These are phyloP conservation scores for Rynchops niger DNA, from an alignment of 2,113 vertebrate species.

Conservation along the genomic window DNA sequence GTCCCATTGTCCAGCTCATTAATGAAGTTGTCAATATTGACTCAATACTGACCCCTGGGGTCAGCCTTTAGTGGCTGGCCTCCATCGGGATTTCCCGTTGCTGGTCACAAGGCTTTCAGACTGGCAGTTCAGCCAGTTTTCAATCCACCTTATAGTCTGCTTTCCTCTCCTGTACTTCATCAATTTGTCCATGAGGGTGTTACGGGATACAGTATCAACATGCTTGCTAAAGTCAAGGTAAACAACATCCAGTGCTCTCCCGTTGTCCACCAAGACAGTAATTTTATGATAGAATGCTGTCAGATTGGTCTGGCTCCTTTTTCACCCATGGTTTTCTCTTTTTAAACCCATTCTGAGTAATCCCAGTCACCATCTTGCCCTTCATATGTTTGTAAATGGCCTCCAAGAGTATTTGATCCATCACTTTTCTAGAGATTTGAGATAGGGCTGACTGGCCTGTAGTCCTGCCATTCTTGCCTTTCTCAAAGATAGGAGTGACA, in stretches of 20 bases:
- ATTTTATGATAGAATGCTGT: neutral
- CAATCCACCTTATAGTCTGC: neutral
- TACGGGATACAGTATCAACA: neutral
- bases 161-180: neutral
- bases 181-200: neutral
- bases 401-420: neutral
- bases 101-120: neutral
- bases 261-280: neutral
- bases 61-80: neutral
- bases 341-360: neutral
- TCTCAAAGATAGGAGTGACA: neutral
- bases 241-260: neutral
- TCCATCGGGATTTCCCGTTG: neutral
- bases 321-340: neutral
- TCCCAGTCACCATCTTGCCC: neutral
- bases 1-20: neutral
- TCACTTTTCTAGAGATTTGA: neutral
- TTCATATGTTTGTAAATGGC: neutral
- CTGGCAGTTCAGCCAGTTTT: neutral
- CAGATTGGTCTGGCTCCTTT: neutral
- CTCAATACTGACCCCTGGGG: neutral
- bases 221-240: neutral
- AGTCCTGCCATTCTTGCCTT: neutral
- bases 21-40: neutral
- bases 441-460: neutral